Conservation (phyloP, 2,113 vertebrate genomes). For the Sarotherodon lohbergeri region DNA sequence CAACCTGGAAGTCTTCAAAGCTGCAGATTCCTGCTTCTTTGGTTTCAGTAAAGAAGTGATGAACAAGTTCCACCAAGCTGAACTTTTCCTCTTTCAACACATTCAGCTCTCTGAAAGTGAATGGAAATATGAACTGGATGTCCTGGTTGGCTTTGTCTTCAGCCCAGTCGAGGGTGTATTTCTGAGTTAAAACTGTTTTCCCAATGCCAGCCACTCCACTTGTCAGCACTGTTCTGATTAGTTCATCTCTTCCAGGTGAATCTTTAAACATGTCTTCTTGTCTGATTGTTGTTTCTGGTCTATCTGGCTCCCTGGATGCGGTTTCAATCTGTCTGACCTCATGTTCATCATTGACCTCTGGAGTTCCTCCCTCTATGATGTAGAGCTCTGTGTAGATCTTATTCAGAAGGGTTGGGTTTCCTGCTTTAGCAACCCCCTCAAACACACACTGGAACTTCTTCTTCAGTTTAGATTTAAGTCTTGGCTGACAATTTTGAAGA, state of each 20-base stretch:
- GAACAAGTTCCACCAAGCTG: neutral
- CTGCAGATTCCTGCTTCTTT: too few relatives aligned
- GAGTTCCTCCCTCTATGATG: constrained; percentile 41
- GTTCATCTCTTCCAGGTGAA: neutral
- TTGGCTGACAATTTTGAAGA: too few relatives aligned
- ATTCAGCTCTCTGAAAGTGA: neutral
- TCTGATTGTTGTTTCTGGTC: neutral
- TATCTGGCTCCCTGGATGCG: neutral
- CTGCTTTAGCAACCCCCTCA: neutral
- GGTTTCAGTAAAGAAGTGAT: neutral
- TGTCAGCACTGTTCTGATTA: neutral
- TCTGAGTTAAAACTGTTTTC: too few relatives aligned
- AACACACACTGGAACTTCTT: neutral
- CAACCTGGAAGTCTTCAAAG: too few relatives aligned
- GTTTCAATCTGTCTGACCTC: neutral
- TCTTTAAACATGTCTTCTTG: neutral
- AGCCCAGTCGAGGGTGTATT: neutral
- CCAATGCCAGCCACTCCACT: too few relatives aligned
- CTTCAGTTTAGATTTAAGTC: neutral
- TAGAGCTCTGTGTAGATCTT: constrained; percentile 60
- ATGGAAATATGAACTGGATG: neutral
- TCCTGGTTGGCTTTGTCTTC: neutral
- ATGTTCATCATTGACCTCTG: neutral
- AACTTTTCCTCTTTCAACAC: neutral
- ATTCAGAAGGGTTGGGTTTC: neutral